These are phyloP conservation scores for Holotrichia oblita DNA, from an alignment of 1,140 invertebrate species.

Conservation along the genomic window DNA sequence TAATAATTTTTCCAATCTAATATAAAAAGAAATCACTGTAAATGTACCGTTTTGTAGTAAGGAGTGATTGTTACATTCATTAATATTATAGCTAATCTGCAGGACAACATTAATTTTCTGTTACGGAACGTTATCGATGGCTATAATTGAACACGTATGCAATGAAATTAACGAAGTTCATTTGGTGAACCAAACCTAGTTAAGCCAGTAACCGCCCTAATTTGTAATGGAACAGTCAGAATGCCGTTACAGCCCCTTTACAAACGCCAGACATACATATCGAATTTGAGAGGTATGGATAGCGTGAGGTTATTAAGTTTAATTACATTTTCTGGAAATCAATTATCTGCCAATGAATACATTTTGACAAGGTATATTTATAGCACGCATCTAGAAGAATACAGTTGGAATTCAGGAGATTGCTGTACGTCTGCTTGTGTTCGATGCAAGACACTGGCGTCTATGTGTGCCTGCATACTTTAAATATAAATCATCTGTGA, in stretches of 20 bases:
- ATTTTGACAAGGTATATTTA: slow-evolving; percentile 2
- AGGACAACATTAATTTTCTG: not conserved
- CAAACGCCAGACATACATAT: not conserved
- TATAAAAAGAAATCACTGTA: too few species aligned
- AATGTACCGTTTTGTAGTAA: not conserved
- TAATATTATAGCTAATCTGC: too few species aligned
- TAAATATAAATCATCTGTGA: slow-evolving; percentile 10
- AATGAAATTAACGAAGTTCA: slow-evolving; percentile 24
- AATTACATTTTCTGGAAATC: slow-evolving; percentile 36
- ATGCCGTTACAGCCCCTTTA: not conserved
- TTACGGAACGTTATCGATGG: not conserved
- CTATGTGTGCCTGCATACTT: not conserved
- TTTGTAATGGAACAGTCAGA: not conserved
- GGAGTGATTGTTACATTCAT: too few species aligned
- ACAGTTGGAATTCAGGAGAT: not conserved
- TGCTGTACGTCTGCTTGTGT: not conserved
- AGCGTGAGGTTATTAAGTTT: not conserved
- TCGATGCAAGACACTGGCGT: not conserved
- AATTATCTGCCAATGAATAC: slow-evolving; percentile 5
- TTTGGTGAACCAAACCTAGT: not conserved
- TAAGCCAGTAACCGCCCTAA: not conserved
- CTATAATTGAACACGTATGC: not conserved
- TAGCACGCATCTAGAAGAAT: not conserved
- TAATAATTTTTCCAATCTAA: too few species aligned
- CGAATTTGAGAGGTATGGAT: not conserved